Conservation (phyloP, 2,113 vertebrate species). For the Pedionomus torquatus region DNA sequence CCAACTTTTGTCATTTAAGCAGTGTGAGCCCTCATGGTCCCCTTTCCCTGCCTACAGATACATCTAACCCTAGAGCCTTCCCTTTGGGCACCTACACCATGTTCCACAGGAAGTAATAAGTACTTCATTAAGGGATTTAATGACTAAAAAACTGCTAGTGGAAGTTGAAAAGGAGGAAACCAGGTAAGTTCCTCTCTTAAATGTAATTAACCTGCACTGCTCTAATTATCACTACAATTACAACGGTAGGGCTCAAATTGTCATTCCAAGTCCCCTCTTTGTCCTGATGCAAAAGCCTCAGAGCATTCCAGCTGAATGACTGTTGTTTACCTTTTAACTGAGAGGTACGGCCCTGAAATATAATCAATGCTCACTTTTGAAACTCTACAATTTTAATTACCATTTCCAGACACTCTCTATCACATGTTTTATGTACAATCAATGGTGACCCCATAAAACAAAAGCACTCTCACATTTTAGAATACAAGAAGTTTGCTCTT, state of each 20-base stretch:
- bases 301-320: background rate
- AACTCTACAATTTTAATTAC: conserved; percentile 68
- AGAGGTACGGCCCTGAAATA: conserved; percentile 35
- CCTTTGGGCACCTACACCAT: background rate
- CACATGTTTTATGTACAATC: conserved; percentile 19
- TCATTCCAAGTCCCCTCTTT: background rate
- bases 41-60: background rate
- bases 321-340: conserved; percentile 35
- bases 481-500: conserved; percentile 25
- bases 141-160: background rate
- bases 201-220: background rate
- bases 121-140: background rate
- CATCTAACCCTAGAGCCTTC: background rate
- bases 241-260: fast-evolving
- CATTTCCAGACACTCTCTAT: conserved; percentile 21
- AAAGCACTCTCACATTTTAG: background rate
- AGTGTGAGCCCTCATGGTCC: fast-evolving
- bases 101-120: background rate
- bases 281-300: background rate
- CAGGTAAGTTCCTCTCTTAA: background rate
- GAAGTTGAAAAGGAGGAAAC: background rate
- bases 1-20: background rate
- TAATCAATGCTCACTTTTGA: conserved; percentile 55
- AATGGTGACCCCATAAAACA: conserved; percentile 1
- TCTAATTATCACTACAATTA: background rate